Evolutionary conservation across 2,113 vertebrate species (phyloP).

Genomic region (Anarhynchus alexandrinus): DNA sequence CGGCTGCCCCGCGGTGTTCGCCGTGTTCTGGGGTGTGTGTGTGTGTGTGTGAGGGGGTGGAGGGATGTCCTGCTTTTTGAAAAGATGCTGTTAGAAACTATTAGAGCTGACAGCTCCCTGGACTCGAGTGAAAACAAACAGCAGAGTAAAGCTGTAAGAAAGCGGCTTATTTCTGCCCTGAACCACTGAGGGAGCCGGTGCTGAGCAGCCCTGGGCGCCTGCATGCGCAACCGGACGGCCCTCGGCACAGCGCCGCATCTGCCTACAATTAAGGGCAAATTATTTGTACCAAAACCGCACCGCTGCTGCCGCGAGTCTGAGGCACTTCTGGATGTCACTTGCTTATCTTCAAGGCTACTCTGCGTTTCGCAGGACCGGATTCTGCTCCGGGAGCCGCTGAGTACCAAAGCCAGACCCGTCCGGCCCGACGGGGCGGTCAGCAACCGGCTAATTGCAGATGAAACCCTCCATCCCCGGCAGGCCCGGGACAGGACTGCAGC

Average conservation of each 20-base stretch:
- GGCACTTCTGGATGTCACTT: neutral
- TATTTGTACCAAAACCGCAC: neutral
- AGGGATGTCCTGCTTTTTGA: neutral
- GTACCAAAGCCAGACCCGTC: constrained; percentile 60
- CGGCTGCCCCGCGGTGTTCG: neutral
- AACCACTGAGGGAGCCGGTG: neutral
- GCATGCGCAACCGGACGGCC: neutral
- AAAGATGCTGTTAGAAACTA: constrained; percentile 24
- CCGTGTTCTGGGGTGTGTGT: neutral
- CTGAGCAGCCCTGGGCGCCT: neutral
- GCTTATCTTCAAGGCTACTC: neutral
- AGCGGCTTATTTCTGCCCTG: neutral
- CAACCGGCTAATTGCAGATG: constrained; percentile 66
- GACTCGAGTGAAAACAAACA: neutral
- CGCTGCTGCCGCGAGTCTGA: neutral
- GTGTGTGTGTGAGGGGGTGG: neutral
- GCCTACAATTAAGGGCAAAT: neutral
- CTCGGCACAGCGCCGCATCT: neutral
- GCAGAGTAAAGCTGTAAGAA: neutral
- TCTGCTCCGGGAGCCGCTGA: constrained; percentile 20
- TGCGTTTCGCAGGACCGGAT: neutral
- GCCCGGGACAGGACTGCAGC: neutral
- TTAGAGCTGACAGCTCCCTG: constrained; percentile 11
- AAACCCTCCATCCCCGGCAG: constrained; percentile 30
- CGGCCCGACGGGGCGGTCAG: constrained; percentile 70